Evolutionary conservation across 2,113 vertebrate species (phyloP), one percentile per base, ranked within the genome.

Genomic region (Dolichallabes microphthalmus): DNA sequence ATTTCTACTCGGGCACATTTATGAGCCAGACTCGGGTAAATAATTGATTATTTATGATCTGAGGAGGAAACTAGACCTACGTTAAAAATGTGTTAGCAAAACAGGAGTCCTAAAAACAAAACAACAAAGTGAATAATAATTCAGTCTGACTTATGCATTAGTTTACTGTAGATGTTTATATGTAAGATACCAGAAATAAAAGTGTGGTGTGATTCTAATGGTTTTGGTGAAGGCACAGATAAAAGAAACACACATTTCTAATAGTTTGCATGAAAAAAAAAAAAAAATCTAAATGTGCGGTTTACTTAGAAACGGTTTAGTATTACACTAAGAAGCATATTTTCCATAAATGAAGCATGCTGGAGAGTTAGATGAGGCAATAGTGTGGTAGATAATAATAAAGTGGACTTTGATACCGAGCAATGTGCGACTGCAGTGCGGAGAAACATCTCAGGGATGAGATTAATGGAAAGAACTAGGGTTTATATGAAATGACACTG

Each of bases 1-100:
- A 25, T 52, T 85, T 73, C 55, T 85, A 25, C n/a, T 53, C 52
- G 58, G 80, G 64, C 35, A 66, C 53, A 20, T 85, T 85, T 80
- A 80, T 73, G 55, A 85, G 52, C 30, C 63, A 30, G 50, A 39
- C 57, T 73, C 11, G 63, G 19, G 68, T 60, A 63, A 80, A 86
- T 81, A 39, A 74, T 61, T 86, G 84, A 80, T 78, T 74, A 50
- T 74, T 81, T 61, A 81, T 45, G 45, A 11, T 50, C n/a, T 35
- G 2, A n/a, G 25, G 7, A 85, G n/a, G 8, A 50, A 60, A 84
- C 77, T 9, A 63, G 20, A 58, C 55, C n/a, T 1, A 17, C n/a
- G 4, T 45, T 22, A 73, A 79, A 19, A 57, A 61, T 19, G 66
- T 77, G 25, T 27, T 10, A 55, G 20, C 30, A 64, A 39, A 20